Evolutionary conservation across 1,140 invertebrate species (phyloP).

Genomic region (Pseudomyrmex cubaensis): DNA sequence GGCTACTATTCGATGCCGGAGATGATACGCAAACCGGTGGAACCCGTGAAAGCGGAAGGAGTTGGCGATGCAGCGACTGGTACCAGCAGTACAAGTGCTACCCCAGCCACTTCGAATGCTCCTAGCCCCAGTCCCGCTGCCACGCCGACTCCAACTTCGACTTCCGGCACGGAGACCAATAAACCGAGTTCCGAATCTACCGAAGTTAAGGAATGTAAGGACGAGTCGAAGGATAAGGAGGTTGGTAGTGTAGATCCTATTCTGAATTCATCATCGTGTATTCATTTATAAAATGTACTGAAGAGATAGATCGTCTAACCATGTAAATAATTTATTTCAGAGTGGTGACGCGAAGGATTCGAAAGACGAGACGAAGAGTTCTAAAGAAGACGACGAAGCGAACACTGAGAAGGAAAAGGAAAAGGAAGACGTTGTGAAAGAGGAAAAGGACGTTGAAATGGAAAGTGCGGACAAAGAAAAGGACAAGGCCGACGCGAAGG

Average conservation of each 20-base stretch:
- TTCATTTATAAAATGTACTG: neutral
- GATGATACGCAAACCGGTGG: constrained; percentile 92
- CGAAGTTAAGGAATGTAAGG: constrained; percentile 84
- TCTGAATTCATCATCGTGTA: neutral
- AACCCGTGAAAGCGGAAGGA: constrained; percentile 86
- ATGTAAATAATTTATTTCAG: constrained; percentile 51
- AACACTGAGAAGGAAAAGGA: constrained; percentile 78
- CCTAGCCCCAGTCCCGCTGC: constrained; percentile 88
- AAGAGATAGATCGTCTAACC: neutral
- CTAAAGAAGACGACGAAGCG: constrained; percentile 78
- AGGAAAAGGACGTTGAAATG: constrained; percentile 77
- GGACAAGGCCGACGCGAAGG: constrained; percentile 76
- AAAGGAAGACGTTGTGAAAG: constrained; percentile 77
- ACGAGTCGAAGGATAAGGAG: constrained; percentile 85
- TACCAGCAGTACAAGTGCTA: constrained; percentile 86
- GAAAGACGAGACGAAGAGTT: constrained; percentile 75
- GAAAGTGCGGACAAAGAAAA: constrained; percentile 70
- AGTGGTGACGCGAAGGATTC: constrained; percentile 82
- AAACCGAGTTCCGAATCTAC: constrained; percentile 68
- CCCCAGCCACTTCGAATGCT: constrained; percentile 90
- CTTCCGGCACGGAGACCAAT: constrained; percentile 75
- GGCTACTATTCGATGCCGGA: constrained; percentile 99
- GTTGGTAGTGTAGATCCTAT: constrained; percentile 25
- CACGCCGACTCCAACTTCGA: constrained; percentile 84
- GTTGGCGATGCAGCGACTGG: constrained; percentile 80